Evolutionary conservation across 2,888 invertebrate genomes (phyloP).

Genomic region (Ornithoptera priamus): DNA sequence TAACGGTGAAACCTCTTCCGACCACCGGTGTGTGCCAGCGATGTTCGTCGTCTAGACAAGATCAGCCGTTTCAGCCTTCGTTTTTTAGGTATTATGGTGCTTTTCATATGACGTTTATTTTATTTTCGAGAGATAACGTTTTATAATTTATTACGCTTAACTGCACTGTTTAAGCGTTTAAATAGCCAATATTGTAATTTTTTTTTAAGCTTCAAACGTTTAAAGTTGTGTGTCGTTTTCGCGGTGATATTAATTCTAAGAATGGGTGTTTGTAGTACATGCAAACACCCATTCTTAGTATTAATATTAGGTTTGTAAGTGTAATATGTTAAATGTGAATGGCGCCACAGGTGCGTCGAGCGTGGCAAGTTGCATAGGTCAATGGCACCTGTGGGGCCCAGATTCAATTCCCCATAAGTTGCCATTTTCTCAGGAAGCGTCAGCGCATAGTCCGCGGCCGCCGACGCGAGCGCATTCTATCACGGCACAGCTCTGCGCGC

Average conservation of each 20-base stretch:
- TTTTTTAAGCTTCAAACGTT: slow-evolving; percentile 39
- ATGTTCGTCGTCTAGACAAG: slow-evolving; percentile 11
- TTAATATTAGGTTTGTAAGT: slow-evolving; percentile 30
- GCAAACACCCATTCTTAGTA: too few relatives aligned
- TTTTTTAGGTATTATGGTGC: too few relatives aligned
- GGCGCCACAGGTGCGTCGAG: slow-evolving; percentile 63
- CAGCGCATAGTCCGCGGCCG: slow-evolving; percentile 40
- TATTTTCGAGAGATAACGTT: neutral
- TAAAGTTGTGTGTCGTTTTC: slow-evolving; percentile 9
- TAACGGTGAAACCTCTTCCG: slow-evolving; percentile 66
- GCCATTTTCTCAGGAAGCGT: slow-evolving; percentile 77
- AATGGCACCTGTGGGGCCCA: slow-evolving; percentile 71
- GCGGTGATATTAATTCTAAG: slow-evolving; percentile 9
- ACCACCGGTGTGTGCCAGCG: slow-evolving; percentile 28
- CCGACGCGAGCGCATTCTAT: slow-evolving; percentile 66
- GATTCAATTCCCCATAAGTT: slow-evolving; percentile 77
- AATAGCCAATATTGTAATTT: neutral
- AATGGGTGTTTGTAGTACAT: slow-evolving; percentile 8
- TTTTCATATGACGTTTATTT: neutral
- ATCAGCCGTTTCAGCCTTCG: slow-evolving; percentile 1
- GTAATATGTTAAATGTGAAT: slow-evolving; percentile 64
- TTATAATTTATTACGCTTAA: neutral
- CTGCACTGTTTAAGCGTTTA: neutral
- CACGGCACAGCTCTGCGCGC: slow-evolving; percentile 68
- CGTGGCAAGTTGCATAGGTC: slow-evolving; percentile 66